Evolutionary conservation across 2,888 invertebrate genomes (phyloP).

Genomic region (Eupeodes latifasciatus): DNA sequence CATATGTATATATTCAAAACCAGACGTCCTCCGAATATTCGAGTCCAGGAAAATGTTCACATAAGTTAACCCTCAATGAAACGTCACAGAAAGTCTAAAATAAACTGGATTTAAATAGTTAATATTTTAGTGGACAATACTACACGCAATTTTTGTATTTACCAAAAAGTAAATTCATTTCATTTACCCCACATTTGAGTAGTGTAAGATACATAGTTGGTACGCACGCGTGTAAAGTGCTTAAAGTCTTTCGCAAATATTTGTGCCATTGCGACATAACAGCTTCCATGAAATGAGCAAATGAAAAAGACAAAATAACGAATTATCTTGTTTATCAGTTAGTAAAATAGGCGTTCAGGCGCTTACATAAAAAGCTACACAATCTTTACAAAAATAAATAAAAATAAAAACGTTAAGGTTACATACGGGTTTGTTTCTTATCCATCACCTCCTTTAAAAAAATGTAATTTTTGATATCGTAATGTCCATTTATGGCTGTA

Average conservation of each 20-base stretch:
- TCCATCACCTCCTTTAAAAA: conserved; percentile 18
- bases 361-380: conserved; percentile 26
- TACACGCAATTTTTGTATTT: conserved; percentile 31
- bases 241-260: conserved; percentile 43
- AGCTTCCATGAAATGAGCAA: conserved; percentile 33
- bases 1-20: background rate
- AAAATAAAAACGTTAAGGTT: conserved; percentile 51
- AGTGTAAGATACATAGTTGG: background rate
- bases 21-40: conserved; percentile 43
- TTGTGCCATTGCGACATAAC: conserved; percentile 57
- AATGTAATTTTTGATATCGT: conserved; percentile 52
- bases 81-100: background rate
- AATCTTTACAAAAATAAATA: background rate
- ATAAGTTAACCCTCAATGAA: conserved; percentile 46
- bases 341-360: conserved; percentile 45
- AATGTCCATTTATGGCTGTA: conserved; percentile 62
- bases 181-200: background rate
- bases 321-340: conserved; percentile 48
- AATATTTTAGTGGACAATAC: conserved; percentile 12
- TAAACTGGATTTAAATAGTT: conserved; percentile 19
- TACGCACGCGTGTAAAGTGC: conserved; percentile 8
- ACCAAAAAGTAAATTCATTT: conserved; percentile 11
- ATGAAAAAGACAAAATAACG: conserved; percentile 36
- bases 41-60: conserved; percentile 35
- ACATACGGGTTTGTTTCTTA: conserved; percentile 33